Evolutionary conservation across 2,888 invertebrate species (phyloP), one percentile per base, ranked within the genome.

Genomic region (Parthenolecanium corni): DNA sequence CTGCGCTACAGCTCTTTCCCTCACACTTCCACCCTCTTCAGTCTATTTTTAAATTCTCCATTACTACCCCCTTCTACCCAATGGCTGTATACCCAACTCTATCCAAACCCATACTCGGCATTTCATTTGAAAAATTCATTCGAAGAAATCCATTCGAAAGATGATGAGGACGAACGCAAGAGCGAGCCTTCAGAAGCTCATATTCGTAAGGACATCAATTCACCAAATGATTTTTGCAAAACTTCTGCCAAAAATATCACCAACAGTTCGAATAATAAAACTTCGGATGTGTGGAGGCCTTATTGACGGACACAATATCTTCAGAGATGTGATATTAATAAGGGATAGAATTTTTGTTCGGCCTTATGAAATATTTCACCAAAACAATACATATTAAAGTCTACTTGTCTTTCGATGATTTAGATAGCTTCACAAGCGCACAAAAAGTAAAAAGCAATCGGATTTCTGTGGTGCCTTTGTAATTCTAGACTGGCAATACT

Each of bases 241-340:
- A 61, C 38, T 12, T 36, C 61, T 5, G 23, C 49, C 5, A 61
- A 61, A 24, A 61, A 51, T 23, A 24, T 49, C 5, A 49, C 47
- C n/a, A 61, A 51, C 24, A 36, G 74, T 58, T 73, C 74, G 52
- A 68, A 73, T 71, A 68, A 76, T 71, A 71, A 77, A 73, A 71
- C 82, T 63, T 78, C 82, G n/a, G 85, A 86, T 70, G 86, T 86
- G 64, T 86, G 86, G 86, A 80, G 86, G 71, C 86, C 86, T 16
- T 86, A 86, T 74, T 86, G 71, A 72, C 31, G 9, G n/a, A n/a
- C n/a, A n/a, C n/a, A n/a, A n/a, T n/a, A n/a, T n/a, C n/a, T n/a
- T n/a, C n/a, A n/a, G n/a, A n/a, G n/a, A n/a, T n/a, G n/a, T n/a
- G n/a, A n/a, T n/a, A n/a, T n/a, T n/a, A n/a, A n/a, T n/a, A n/a